These are phyloP conservation scores for Etheostoma nigrum DNA, from an alignment of 2,797 vertebrate species.

Conservation along the genomic window DNA sequence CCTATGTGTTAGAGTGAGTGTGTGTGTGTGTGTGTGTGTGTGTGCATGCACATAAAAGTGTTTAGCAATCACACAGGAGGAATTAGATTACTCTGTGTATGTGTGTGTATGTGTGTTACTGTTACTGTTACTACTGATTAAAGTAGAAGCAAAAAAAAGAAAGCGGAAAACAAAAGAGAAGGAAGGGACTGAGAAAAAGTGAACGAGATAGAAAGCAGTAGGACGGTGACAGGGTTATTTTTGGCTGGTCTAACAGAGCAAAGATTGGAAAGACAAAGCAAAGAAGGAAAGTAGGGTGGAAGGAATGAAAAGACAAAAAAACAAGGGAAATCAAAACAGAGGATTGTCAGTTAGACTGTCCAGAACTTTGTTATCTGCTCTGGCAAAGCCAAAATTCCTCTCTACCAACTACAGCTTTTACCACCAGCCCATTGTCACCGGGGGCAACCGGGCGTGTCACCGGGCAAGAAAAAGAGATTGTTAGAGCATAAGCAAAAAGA, in stretches of 20 bases:
- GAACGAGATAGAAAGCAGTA: background rate
- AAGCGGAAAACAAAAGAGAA: slow-evolving; percentile 25
- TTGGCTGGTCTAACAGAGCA: slow-evolving; percentile 9
- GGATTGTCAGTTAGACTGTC: slow-evolving; percentile 29
- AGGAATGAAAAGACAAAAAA: background rate
- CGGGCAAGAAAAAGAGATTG: slow-evolving; percentile 35
- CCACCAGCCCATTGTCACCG: slow-evolving; percentile 51
- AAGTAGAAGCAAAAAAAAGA: slow-evolving; percentile 25
- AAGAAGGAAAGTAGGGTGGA: background rate
- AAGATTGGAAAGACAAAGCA: slow-evolving; percentile 1
- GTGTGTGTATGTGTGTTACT: slow-evolving; percentile 23
- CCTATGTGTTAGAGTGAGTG: slow-evolving; percentile 33
- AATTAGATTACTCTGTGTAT: slow-evolving; percentile 62
- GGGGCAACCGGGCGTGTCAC: slow-evolving; percentile 50
- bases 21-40: slow-evolving; percentile 23
- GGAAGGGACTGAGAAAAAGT: background rate
- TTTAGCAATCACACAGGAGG: slow-evolving; percentile 64
- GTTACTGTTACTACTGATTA: slow-evolving; percentile 49
- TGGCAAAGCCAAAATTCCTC: slow-evolving; percentile 62
- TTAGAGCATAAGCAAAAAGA: slow-evolving; percentile 25
- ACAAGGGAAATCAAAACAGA: background rate
- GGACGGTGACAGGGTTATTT: slow-evolving; percentile 24
- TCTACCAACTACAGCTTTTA: slow-evolving; percentile 53
- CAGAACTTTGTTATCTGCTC: slow-evolving; percentile 52
- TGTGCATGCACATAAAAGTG: slow-evolving; percentile 47